phyloP scores from a whole-genome alignment of 2,797 vertebrate species.

The Ctenopoma kingsleyae region DNA sequence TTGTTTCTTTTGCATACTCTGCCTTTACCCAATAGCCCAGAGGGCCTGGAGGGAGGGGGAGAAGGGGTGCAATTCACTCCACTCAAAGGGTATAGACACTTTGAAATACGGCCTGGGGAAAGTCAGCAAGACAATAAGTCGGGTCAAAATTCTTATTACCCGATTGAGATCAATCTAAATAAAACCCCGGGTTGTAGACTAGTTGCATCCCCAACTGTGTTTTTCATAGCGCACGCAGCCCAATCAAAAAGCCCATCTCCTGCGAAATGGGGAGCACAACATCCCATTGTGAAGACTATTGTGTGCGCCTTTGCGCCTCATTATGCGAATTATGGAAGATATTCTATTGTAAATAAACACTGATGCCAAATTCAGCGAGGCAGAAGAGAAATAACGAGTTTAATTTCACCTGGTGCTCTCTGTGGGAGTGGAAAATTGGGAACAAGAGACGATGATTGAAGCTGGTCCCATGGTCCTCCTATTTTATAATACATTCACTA shows the following conservation, averaged over 20 bases:
- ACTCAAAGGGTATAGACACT: constrained; percentile 76
- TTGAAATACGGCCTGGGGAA: constrained; percentile 81
- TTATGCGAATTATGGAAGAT: constrained; percentile 82
- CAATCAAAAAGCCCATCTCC: constrained; percentile 80
- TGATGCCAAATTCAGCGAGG: constrained; percentile 59
- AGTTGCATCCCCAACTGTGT: constrained; percentile 83
- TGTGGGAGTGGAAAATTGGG: constrained; percentile 56
- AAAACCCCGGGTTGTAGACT: constrained; percentile 77
- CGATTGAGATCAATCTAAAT: constrained; percentile 83
- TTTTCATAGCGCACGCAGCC: constrained; percentile 76
- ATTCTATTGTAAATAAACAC: constrained; percentile 82
- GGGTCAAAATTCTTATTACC: constrained; percentile 82
- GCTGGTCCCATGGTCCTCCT: background rate
- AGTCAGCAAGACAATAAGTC: constrained; percentile 77
- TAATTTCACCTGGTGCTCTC: constrained; percentile 74
- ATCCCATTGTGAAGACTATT: constrained; percentile 78
- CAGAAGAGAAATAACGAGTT: constrained; percentile 68
- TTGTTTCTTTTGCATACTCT: constrained; percentile 81
- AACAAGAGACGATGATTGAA: constrained; percentile 49
- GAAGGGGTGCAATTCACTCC: constrained; percentile 67
- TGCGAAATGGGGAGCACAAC: constrained; percentile 74
- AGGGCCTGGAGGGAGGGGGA: constrained; percentile 45
- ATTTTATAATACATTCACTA: background rate
- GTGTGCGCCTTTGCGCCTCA: constrained; percentile 80
- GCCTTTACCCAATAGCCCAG: constrained; percentile 70